Percentiles rank a stretch among this genome's conserved stretches.
These are phyloP conservation scores for Argyrosomus japonicus DNA, from an alignment of 2,113 vertebrate genomes.

Conservation along the genomic window DNA sequence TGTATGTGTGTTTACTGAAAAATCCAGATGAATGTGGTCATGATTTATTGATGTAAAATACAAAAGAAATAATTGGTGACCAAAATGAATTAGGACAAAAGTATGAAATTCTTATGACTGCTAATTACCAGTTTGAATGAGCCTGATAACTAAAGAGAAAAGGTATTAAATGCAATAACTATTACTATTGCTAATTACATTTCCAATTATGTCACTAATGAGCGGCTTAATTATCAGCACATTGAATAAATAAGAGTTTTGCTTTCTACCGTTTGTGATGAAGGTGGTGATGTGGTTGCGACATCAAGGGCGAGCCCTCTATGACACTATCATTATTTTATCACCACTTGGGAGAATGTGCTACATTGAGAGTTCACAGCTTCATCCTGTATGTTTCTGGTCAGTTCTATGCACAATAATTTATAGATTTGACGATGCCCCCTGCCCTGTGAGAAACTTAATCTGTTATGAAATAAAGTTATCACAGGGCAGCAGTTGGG, in stretches of 20 bases:
- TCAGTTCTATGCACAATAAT: not conserved
- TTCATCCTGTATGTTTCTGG: too few relatives aligned
- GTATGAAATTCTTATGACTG: constrained; percentile 75
- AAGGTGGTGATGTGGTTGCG: constrained; percentile 48
- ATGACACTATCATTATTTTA: too few relatives aligned
- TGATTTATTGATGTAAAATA: constrained; percentile 52
- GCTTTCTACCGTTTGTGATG: constrained; percentile 59
- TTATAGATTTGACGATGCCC: not conserved
- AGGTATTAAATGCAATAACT: constrained; percentile 84
- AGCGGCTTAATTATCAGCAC: constrained; percentile 82
- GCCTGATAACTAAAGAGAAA: constrained; percentile 84
- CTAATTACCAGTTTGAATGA: constrained; percentile 81
- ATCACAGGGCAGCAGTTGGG: not conserved
- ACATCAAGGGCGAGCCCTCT: constrained; percentile 50
- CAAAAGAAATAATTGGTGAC: constrained; percentile 60
- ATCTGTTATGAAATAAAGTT: constrained; percentile 22
- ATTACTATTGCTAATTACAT: constrained; percentile 87
- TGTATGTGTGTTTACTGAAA: constrained; percentile 51
- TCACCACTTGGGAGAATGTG: too few relatives aligned
- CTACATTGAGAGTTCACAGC: too few relatives aligned
- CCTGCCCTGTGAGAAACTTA: constrained; percentile 1
- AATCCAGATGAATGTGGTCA: constrained; percentile 32
- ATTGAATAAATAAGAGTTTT: constrained; percentile 78
- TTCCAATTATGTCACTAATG: constrained; percentile 87
- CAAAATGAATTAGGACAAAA: constrained; percentile 77